Evolutionary conservation across 2,797 vertebrate species (phyloP), one percentile per base, ranked within the genome.

Genomic region (Lacerta bilineata): DNA sequence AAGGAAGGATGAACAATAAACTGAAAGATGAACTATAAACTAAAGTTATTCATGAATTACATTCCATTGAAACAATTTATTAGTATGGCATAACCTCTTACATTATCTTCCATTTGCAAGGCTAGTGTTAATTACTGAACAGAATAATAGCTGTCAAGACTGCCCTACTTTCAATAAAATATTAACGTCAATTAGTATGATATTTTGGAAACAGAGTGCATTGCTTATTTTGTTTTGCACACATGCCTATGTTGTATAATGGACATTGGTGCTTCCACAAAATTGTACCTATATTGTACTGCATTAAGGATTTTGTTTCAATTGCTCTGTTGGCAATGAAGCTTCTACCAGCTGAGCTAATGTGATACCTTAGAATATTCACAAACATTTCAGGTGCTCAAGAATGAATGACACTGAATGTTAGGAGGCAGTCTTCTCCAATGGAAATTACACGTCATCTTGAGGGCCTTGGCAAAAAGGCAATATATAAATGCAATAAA

Each of bases 101-200:
- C 79, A 90, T 91, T 95, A 94, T 93, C 91, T 95, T 92, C 75
- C 74, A 89, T 83, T 95, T 95, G 68, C 89, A 96, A 95, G 91
- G 92, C 68, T 95, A 91, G 91, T 92, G 77, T 72, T 95, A 95
- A 95, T 95, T 96, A 94, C 76, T 84, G 2, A 91, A 91, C 79
- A 90, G 83, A 93, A 94, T 96, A 95, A 94, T 92, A 95, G 87
- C 87, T 94, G 85, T 92, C 90, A 94, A 93, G 66, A 92, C 88
- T 91, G 78, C 81, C 82, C 90, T 94, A 88, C 33, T 85, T 93
- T 94, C 84, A 91, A 86, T 90, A 88, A 90, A 94, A 94, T 77
- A 86, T 92, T 91, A 95, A 93, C 83, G 93, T 78, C 96, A 95
- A 95, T 91, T 91, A 94, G 84, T 87, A 79, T 91, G 84, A 80